Base-by-base conservation (phyloP, 2,888 invertebrate genomes). In the Achlya flavicornis region DNA sequence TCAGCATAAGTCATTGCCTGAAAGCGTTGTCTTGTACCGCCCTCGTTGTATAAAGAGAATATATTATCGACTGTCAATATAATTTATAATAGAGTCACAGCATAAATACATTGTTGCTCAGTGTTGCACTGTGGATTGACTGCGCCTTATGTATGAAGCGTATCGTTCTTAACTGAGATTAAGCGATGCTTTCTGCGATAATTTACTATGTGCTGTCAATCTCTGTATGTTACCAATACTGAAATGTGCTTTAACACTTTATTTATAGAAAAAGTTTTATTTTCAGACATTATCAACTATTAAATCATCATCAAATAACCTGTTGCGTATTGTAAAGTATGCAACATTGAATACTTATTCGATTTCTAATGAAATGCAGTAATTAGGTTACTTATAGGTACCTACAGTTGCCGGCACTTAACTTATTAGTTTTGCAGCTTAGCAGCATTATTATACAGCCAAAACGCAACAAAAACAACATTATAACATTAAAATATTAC, bases 21-120 rank as follows among this genome's bases (percentile, higher is more conserved):
- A 91, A 93, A 92, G 91, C 92, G 88, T 91, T 88, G 84, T 88
- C 91, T 91, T 91, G 92, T 92, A 85, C 72, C 79, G 66, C 72
- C 74, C 79, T 83, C 82, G 79, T 77, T 85, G 75, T 82, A 26
- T 26, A 80, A 86, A 85, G 72, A 83, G 80, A 89, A 53, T 53
- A 53, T 19, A 88, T 87, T 90, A 91, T 89, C 79, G 81, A 83
- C 87, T 84, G 85, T 84, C 89, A 79, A 87, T 88, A 81, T 84
- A 81, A 87, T 86, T 88, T 88, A 85, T 81, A 79, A 78, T 79
- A 79, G 80, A 82, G 85, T 83, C 87, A 84, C 83, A 83, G 68
- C 75, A 78, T 74, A 78, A 81, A 84, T 82, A 83, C 81, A 81
- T 82, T 74, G 76, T 71, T 64, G 58, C 46, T 58, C 4, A 64